phyloP scores from a whole-genome alignment of 2,797 vertebrate species.

The Mareca penelope region DNA sequence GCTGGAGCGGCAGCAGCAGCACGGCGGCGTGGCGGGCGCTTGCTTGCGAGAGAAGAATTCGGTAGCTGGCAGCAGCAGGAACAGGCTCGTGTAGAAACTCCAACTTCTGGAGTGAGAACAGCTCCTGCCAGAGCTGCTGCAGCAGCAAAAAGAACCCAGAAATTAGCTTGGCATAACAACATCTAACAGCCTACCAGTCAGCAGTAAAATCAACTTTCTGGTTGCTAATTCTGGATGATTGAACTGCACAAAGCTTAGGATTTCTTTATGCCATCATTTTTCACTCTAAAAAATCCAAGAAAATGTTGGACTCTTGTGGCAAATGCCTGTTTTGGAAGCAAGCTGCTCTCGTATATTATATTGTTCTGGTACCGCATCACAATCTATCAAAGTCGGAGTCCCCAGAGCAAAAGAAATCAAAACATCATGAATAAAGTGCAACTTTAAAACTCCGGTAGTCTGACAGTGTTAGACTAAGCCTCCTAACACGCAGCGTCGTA shows the following conservation, averaged over 20 bases:
- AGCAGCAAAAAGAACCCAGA: background rate
- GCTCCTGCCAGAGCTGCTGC: background rate
- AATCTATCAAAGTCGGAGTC: slow-evolving; percentile 58
- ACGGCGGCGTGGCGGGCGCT: accelerated
- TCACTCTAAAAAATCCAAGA: background rate
- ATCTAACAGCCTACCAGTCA: background rate
- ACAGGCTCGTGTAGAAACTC: background rate
- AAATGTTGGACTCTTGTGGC: background rate
- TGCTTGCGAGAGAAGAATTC: background rate
- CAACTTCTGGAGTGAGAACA: background rate
- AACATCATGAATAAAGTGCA: slow-evolving; percentile 62
- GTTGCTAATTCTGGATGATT: slow-evolving; percentile 20
- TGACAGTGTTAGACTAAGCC: slow-evolving; percentile 12
- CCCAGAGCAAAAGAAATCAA: slow-evolving; percentile 73
- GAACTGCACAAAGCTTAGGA: background rate
- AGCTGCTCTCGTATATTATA: slow-evolving; percentile 18
- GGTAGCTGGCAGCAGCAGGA: background rate
- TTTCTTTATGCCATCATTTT: slow-evolving; percentile 30
- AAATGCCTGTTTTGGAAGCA: background rate
- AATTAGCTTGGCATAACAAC: background rate
- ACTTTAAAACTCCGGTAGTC: slow-evolving; percentile 21
- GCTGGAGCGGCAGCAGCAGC: background rate
- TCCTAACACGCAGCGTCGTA: background rate
- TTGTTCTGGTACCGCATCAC: slow-evolving; percentile 19
- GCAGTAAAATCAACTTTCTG: slow-evolving; percentile 32